Base-by-base conservation (phyloP, 2,888 invertebrate genomes). In the Drosophila dives region DNA sequence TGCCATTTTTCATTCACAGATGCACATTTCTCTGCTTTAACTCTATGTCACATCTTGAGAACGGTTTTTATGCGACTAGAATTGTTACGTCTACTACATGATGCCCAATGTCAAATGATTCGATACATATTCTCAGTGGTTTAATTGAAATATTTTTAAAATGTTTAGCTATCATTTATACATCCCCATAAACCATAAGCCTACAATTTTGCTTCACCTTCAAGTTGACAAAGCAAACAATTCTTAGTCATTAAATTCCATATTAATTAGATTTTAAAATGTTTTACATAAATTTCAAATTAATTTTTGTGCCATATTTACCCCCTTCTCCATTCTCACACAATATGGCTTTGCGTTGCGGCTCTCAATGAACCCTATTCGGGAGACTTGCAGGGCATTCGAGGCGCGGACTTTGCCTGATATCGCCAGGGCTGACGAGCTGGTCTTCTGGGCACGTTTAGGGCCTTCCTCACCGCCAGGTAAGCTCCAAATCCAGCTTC, bases 331-430 rank as follows among this genome's bases (percentile, higher is more conserved):
- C 23, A n/a, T 29, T 4, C n/a, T n/a, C 8, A 38, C 36, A 55
- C 38, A 26, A 42, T 29, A 75, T 93, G 98, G 98, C 94, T 99
- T 64, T 96, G 98, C 88, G 94, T 99, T 94, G 97, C 97, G 49
- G 99, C 99, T 0, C 94, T 99, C 76, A 99, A 99, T 93, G 97
- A 97, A 81, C 98, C 99, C 0, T 95, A 96, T 89, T 95, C 96
- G 8, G 99, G 99, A 8, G 96, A 98, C 92, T 96, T 99, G 94
- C 96, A 97, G 87, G 99, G 99, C 0, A 95, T 98, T n/a, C 94
- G 98, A 33, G 97, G 98, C 26, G 99, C 98, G 11, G 99, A 99
- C 94, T 98, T 97, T 90, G 95, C 97, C 58, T 99, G 99, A 93
- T 98, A 99, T 94, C 95, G 98, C 61, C 98, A 99, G 93, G 97